Conservation (phyloP, 2,888 invertebrate genomes). For the Chrysotoxum bicinctum region DNA sequence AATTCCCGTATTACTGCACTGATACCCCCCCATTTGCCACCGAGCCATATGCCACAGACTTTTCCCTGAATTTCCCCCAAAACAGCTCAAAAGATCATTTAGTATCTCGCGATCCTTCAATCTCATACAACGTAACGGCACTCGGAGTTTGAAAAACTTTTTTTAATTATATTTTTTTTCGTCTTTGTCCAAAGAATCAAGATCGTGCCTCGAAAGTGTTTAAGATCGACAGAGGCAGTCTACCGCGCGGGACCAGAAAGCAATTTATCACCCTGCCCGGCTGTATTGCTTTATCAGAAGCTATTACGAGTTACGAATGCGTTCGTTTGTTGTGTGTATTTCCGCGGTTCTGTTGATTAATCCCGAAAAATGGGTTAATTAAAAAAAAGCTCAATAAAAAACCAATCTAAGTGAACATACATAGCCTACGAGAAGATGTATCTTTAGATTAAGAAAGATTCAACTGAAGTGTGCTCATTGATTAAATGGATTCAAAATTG, state of each 20-base stretch:
- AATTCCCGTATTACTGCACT: neutral
- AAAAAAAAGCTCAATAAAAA: constrained; percentile 17
- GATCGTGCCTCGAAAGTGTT: neutral
- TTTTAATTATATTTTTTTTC: neutral
- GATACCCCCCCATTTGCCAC: constrained; percentile 9
- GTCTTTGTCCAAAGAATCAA: constrained; percentile 3
- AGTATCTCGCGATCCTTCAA: constrained; percentile 61
- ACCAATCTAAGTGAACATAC: constrained; percentile 8
- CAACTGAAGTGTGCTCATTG: constrained; percentile 42
- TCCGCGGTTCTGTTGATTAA: constrained; percentile 58
- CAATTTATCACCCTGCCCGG: neutral
- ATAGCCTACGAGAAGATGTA: neutral
- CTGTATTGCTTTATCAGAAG: constrained; percentile 55
- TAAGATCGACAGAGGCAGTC: neutral
- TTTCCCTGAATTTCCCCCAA: constrained; percentile 53
- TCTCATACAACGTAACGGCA: constrained; percentile 1
- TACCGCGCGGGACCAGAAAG: neutral
- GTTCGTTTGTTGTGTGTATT: constrained; percentile 10
- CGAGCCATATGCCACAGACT: constrained; percentile 2
- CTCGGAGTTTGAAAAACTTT: neutral
- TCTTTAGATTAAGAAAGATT: constrained; percentile 19
- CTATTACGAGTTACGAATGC: constrained; percentile 60
- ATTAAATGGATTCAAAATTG: constrained; percentile 18
- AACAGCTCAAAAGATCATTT: constrained; percentile 51
- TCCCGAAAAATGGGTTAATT: constrained; percentile 70